Percentiles rank a stretch among this genome's conserved stretches.
These are phyloP conservation scores for Agapostemon virescens DNA, from an alignment of 2,888 invertebrate genomes.

Conservation along the genomic window DNA sequence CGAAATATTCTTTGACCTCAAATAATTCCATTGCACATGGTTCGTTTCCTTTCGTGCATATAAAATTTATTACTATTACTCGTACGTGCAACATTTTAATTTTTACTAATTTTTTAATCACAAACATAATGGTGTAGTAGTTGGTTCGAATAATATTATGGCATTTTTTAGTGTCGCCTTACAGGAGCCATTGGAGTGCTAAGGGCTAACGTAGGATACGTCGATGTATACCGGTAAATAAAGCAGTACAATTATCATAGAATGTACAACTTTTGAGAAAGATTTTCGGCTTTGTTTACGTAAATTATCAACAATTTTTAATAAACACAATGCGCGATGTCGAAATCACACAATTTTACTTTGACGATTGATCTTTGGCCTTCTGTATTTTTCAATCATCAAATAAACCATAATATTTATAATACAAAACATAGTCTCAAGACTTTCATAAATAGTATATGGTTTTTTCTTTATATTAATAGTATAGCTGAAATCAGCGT, in stretches of 20 bases:
- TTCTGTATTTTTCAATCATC: slow-evolving; percentile 14
- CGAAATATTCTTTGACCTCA: too few species aligned
- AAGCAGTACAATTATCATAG: slow-evolving; percentile 9
- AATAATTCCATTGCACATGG: too few species aligned
- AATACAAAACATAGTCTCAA: background rate
- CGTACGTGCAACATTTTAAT: too few species aligned
- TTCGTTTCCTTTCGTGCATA: too few species aligned
- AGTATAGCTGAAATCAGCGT: background rate
- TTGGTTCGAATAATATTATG: too few species aligned
- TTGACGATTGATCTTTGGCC: slow-evolving; percentile 46
- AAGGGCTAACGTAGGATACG: slow-evolving; percentile 3
- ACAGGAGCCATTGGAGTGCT: too few species aligned
- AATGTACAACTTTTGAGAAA: background rate
- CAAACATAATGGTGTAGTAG: too few species aligned
- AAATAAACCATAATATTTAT: slow-evolving; percentile 18
- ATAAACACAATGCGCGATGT: slow-evolving; percentile 37
- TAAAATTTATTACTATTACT: too few species aligned
- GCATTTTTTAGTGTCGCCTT: too few species aligned
- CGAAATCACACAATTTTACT: slow-evolving; percentile 34
- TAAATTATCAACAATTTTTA: background rate
- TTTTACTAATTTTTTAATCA: too few species aligned
- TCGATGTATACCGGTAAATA: slow-evolving; percentile 7
- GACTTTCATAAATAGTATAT: background rate
- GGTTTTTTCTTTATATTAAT: background rate
- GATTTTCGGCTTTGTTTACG: background rate